Evolutionary conservation across 2,888 invertebrate genomes (phyloP).

Genomic region (Eristalis intricaria): DNA sequence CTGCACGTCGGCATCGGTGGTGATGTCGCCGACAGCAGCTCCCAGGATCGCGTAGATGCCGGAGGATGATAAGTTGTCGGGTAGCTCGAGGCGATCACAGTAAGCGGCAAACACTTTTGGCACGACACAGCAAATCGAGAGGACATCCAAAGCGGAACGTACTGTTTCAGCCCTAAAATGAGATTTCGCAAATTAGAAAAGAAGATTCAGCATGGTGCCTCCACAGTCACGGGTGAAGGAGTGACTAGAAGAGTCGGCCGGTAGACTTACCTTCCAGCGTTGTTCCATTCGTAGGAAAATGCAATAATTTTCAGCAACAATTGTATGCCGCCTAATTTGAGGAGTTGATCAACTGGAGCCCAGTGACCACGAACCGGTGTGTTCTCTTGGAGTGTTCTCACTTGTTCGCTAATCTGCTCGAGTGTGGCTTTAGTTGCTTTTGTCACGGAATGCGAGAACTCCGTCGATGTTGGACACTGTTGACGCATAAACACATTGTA

Average conservation of each 20-base stretch:
- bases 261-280: slow-evolving; percentile 84
- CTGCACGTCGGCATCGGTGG: slow-evolving; percentile 95
- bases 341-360: slow-evolving; percentile 94
- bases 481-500: slow-evolving; percentile 87
- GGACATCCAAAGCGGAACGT: slow-evolving; percentile 91
- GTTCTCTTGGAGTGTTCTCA: slow-evolving; percentile 89
- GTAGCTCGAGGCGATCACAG: slow-evolving; percentile 89
- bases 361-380: slow-evolving; percentile 90
- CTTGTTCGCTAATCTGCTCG: slow-evolving; percentile 93
- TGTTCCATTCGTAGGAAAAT: slow-evolving; percentile 94
- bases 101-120: slow-evolving; percentile 89
- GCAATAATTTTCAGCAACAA: slow-evolving; percentile 93
- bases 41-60: slow-evolving; percentile 91
- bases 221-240: too few relatives aligned
- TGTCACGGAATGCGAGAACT: slow-evolving; percentile 81
- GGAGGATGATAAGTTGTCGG: slow-evolving; percentile 89
- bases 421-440: slow-evolving; percentile 86
- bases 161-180: slow-evolving; percentile 88
- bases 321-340: slow-evolving; percentile 91
- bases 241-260: too few relatives aligned
- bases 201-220: too few relatives aligned
- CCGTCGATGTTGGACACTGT: slow-evolving; percentile 81
- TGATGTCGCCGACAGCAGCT: slow-evolving; percentile 95
- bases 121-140: slow-evolving; percentile 94
- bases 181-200: slow-evolving; percentile 58